Evolutionary conservation across 2,888 invertebrate species (phyloP), one percentile per base, ranked within the genome.

Genomic region (Atherix ibis): DNA sequence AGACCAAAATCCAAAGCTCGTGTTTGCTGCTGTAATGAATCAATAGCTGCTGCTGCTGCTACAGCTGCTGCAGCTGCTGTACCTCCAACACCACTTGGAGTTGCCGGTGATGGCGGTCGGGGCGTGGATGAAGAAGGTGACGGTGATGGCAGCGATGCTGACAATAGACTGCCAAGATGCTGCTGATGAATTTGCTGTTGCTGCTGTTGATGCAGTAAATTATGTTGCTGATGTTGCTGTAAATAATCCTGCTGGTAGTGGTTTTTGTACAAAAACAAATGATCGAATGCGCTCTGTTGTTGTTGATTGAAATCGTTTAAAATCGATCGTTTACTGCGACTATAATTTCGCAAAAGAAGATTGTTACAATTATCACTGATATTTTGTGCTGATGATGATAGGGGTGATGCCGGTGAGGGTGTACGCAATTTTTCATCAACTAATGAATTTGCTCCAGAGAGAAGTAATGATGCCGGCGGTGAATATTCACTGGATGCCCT

Each of bases 171-270:
- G 22, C 6, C 30, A 26, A 30, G 25, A 24, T 16, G 25, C 18
- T 31, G 18, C 2, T 10, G 8, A 3, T 25, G 5, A 8, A 15
- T 9, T 14, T 29, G 18, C 18, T 36, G 34, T 9, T 31, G 27
- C 17, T 26, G 34, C 13, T 36, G 35, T 13, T 28, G 28, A 13
- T 35, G 26, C 12, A 10, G 31, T 30, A 18, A 27, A 27, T 35
- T 16, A 9, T 33, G 31, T n/a, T 40, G 31, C 4, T 37, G 27
- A 13, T 30, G 32, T 24, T 39, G 39, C 25, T 39, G 39, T 32
- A 37, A 37, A n/a, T 34, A 18, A 17, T 28, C 18, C n/a, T 28
- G 34, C 9, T 16, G 27, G 19, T 22, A 8, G n/a, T n/a, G n/a
- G n/a, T n/a, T n/a, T n/a, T n/a, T n/a, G n/a, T n/a, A n/a, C n/a